These are phyloP conservation scores for Drosophila pallidifrons DNA, from an alignment of 1,140 invertebrate genomes.

Conservation along the genomic window DNA sequence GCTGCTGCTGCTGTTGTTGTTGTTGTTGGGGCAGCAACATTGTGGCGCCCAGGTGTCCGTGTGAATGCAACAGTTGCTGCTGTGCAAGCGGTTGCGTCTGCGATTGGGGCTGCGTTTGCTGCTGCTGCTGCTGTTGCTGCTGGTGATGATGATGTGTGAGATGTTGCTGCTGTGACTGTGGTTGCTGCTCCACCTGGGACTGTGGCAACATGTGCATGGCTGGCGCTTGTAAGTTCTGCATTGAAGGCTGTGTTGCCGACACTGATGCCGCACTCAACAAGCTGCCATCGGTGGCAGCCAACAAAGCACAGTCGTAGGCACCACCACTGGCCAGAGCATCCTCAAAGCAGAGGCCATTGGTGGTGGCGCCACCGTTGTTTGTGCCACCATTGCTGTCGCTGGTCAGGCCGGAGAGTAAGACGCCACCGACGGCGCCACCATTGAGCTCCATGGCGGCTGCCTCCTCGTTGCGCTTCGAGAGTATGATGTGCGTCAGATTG, in stretches of 20 bases:
- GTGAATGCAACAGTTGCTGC: constrained; percentile 62
- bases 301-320: constrained; percentile 72
- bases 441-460: constrained; percentile 78
- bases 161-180: constrained; percentile 49
- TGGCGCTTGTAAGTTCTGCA: constrained; percentile 57
- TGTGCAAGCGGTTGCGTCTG: constrained; percentile 49
- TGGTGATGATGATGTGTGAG: constrained; percentile 48
- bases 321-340: constrained; percentile 55
- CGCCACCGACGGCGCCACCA: constrained; percentile 68
- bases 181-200: constrained; percentile 52
- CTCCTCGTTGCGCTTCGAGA: constrained; percentile 85
- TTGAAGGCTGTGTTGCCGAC: constrained; percentile 40
- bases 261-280: constrained; percentile 56
- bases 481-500: constrained; percentile 94
- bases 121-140: constrained; percentile 29
- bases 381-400: constrained; percentile 29
- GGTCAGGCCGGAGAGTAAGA: constrained; percentile 57
- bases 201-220: constrained; percentile 65
- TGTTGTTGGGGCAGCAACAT: constrained; percentile 66
- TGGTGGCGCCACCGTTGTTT: constrained; percentile 29
- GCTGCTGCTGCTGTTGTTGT: constrained; percentile 43
- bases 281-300: constrained; percentile 64
- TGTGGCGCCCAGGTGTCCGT: constrained; percentile 55
- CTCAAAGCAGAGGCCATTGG: constrained; percentile 59
- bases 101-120: constrained; percentile 24